These are phyloP conservation scores for Regulus satrapa DNA, from an alignment of 2,113 vertebrate genomes.

Conservation along the genomic window DNA sequence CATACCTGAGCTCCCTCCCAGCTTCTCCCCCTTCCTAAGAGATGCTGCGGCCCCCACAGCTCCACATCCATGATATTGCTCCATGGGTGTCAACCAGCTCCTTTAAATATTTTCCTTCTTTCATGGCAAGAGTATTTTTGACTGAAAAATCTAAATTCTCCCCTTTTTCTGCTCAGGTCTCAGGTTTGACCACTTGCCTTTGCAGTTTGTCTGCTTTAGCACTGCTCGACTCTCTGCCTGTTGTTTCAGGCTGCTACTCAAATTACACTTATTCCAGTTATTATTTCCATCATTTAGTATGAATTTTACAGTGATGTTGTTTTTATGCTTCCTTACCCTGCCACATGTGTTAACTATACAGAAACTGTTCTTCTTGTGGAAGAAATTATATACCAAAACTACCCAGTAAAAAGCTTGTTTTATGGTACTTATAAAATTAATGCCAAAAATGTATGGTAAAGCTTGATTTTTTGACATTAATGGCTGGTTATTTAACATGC, in stretches of 20 bases:
- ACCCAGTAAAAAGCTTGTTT: slow-evolving; percentile 39
- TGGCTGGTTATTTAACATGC: slow-evolving; percentile 45
- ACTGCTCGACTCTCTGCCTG: background rate
- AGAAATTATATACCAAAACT: slow-evolving; percentile 61
- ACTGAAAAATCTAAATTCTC: background rate
- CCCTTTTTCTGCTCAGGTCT: background rate
- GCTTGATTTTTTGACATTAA: slow-evolving; percentile 52
- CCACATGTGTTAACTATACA: slow-evolving; percentile 56
- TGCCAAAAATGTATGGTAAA: slow-evolving; percentile 49
- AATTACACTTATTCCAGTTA: slow-evolving; percentile 61
- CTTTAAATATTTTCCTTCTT: background rate
- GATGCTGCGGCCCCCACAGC: background rate
- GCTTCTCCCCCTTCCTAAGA: background rate
- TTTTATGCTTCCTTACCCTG: slow-evolving; percentile 68
- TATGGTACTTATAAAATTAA: slow-evolving; percentile 60
- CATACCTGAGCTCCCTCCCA: background rate
- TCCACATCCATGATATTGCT: background rate
- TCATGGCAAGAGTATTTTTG: background rate
- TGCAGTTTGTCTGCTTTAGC: background rate
- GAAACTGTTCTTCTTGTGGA: slow-evolving; percentile 54
- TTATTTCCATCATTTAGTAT: slow-evolving; percentile 73
- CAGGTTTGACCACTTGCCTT: background rate
- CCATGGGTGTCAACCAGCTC: background rate
- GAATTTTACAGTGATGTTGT: slow-evolving; percentile 67
- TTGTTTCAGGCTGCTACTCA: slow-evolving; percentile 64